Percentiles rank a stretch among this genome's conserved stretches.
phyloP scores from a whole-genome alignment of 2,888 invertebrate species.

The Campopleginae sp. region DNA sequence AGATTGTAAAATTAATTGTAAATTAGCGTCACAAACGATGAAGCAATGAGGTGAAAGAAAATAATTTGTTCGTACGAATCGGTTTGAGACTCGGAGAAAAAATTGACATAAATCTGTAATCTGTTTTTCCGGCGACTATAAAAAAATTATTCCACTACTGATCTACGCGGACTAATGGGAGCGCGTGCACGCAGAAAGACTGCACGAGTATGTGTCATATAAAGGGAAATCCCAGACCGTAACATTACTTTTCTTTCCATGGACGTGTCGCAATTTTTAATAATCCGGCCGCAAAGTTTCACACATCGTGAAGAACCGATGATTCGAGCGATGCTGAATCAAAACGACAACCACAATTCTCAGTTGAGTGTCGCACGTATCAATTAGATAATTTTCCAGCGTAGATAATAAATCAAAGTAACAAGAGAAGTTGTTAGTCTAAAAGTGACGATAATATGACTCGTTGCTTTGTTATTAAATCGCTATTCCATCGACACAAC shows the following conservation, averaged over 20 bases:
- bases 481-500: neutral
- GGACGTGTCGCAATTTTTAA: neutral
- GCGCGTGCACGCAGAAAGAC: neutral
- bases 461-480: neutral
- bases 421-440: neutral
- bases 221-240: neutral
- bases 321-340: neutral
- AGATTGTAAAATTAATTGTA: neutral
- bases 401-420: slow-evolving; percentile 23
- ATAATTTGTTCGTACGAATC: neutral
- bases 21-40: too few relatives aligned
- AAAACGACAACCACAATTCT: neutral
- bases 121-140: neutral
- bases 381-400: neutral
- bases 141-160: slow-evolving; percentile 6
- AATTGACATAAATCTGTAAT: neutral
- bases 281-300: neutral
- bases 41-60: neutral
- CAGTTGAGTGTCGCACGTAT: neutral
- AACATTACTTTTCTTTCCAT: neutral
- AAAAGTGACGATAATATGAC: neutral
- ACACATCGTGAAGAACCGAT: neutral
- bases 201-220: neutral
- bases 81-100: neutral
- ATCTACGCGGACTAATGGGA: neutral